Conservation (phyloP, 2,113 vertebrate species). For the Pterocles orientalis region DNA sequence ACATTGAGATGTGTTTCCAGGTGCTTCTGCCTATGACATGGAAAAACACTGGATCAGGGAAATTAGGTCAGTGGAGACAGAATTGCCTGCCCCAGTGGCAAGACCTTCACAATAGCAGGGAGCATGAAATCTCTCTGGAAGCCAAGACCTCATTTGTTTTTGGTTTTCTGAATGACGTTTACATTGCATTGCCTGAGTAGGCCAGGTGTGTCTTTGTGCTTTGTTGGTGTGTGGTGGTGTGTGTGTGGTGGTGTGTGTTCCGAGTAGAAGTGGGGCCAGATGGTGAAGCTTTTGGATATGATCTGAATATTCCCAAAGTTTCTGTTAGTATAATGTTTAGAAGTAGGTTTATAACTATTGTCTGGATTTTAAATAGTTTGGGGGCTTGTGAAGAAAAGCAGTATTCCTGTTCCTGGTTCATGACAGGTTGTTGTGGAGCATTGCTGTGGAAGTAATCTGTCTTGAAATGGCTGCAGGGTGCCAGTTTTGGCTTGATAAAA, state of each 20-base stretch:
- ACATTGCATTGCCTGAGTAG: neutral
- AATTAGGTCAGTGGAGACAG: neutral
- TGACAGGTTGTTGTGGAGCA: neutral
- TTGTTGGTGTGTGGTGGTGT: neutral
- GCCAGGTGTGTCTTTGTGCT: neutral
- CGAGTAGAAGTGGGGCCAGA: neutral
- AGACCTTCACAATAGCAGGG: neutral
- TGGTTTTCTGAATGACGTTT: neutral
- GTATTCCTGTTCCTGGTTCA: neutral
- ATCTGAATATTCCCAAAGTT: neutral
- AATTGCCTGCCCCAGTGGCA: neutral
- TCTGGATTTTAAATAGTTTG: neutral
- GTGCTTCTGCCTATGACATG: neutral
- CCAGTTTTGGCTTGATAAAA: conserved; percentile 31
- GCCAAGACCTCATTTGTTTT: neutral
- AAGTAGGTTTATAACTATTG: neutral
- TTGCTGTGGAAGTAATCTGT: conserved; percentile 48
- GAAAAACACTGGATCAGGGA: neutral
- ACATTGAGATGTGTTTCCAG: neutral
- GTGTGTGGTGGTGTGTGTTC: neutral
- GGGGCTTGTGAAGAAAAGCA: neutral
- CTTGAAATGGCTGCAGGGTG: conserved; percentile 28
- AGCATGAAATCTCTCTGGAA: neutral
- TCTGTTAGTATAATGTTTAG: neutral
- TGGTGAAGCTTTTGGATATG: neutral